Conservation (phyloP, 2,888 invertebrate species). For the Cephalotes varians region DNA sequence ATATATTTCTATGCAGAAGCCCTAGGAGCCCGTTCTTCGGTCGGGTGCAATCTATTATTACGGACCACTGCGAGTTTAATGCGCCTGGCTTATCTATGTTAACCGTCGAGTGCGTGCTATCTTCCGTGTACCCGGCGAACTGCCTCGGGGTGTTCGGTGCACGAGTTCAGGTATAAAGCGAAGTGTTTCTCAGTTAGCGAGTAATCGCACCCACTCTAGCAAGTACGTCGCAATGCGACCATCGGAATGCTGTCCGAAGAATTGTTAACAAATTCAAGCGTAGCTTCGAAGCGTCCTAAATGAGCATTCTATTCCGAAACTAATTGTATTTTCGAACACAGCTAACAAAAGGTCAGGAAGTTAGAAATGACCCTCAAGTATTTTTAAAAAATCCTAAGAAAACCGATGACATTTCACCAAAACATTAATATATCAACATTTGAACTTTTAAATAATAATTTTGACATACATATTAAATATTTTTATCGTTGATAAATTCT, state of each 20-base stretch:
- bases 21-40: background rate
- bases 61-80: conserved; percentile 37
- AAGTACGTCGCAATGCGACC: background rate
- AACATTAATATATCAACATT: background rate
- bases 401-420: background rate
- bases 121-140: background rate
- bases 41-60: conserved; percentile 46
- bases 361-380: background rate
- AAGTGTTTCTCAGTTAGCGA: conserved; percentile 3
- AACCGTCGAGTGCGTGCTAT: conserved; percentile 37
- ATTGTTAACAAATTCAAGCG: background rate
- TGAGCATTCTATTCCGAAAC: no score
- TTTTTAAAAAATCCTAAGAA: no score
- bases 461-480: conserved; percentile 4
- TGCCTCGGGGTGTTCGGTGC: background rate
- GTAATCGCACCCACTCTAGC: background rate
- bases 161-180: conserved; percentile 4
- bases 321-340: no score
- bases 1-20: background rate
- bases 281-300: background rate
- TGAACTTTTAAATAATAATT: background rate
- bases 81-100: conserved; percentile 39
- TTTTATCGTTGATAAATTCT: background rate
- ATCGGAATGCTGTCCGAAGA: background rate
- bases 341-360: no score